Evolutionary conservation across 1,140 invertebrate species (phyloP), one percentile per base, ranked within the genome.

Genomic region (Vanessa atalanta): DNA sequence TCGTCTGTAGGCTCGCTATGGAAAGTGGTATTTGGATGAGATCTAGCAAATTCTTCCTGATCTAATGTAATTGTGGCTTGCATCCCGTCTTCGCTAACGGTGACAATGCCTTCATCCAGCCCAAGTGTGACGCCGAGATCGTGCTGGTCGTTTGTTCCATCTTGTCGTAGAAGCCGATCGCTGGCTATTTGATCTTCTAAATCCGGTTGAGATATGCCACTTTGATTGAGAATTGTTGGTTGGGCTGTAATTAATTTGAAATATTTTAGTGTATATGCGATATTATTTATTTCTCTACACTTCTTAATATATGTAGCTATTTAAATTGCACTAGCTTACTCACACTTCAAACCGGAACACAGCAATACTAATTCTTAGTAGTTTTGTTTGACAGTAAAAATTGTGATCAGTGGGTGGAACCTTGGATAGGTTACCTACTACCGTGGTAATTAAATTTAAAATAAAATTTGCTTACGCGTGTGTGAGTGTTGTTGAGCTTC

Each of bases 1-100:
- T 89, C 84, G 60, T 91, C 88, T 50, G 84, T 88, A 13, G 90
- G 86, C 71, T 93, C 91, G 55, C 84, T 91, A 72, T 93, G 91
- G 79, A 93, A 93, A 0, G 93, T 93, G 0, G 93, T 93, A 72
- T 93, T 93, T 1, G 93, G 93, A 73, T 93, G 93, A 3, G 89
- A 86, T 14, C 91, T 75, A 0, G 91, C 93, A 68, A 93, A 93
- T 82, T 93, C 91, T 81, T 92, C 88, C 47, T 90, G 84, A 37
- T 91, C 83, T 12, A 91, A 65, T 8, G 86, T 75, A 16, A 90
- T 89, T 16, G 87, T 88, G 0, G 87, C 81, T 65, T 83, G 83
- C 79, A 84, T 82, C 11, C 90, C 90, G 37, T 89, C 87, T 66
- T 85, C 88, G 43, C 81, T 85, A 6, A 92, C 90, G 2, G 88